Evolutionary conservation across 1,140 invertebrate species (phyloP), one percentile per base, ranked within the genome.

Genomic region (Pygmarrhopalites habei): DNA sequence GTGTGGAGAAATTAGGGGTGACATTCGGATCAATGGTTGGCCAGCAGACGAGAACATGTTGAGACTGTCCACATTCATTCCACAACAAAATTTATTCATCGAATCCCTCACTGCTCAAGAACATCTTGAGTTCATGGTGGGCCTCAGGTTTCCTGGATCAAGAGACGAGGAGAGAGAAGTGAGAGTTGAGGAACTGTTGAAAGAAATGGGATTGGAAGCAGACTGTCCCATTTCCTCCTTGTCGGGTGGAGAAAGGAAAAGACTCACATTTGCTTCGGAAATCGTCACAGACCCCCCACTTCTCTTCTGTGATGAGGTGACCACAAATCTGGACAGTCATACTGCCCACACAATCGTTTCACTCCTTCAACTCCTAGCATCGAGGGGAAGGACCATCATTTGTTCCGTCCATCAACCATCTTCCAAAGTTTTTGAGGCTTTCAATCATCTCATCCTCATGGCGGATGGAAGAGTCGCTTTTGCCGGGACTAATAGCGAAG

Each of bases 381-480:
- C 74, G 52, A 79, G 78, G 55, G 87, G 82, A 44, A 88, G 87
- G 77, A 83, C 87, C 35, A 83, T 92, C 12, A 81, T 92, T 25
- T 88, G 87, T 70, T 88, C 88, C 0, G 85, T 93, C 26, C 90
- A 93, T 77, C 90, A 93, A 72, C 90, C 90, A 0, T 86, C 88
- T 10, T 92, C 88, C 2, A 85, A 87, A 60, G 81, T 92, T 25
- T 60, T 60, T 26, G 60, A 39, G 0, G 43, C 51, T 12, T 60
- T 58, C 43, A 55, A 60, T 41, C 41, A 46, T 21, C 55, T 66
- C 5, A 58, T 55, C 21, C 35, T 61, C 32, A 30, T 55, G n/a
- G 32, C 55, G 28, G 53, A 58, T 46, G 53, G 49, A 1, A 17
- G 64, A 28, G 53, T 55, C 66, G 41, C 30, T 2, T 69, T 60